phyloP scores from a whole-genome alignment of 2,797 vertebrate species.

The Chiloscyllium punctatum region DNA sequence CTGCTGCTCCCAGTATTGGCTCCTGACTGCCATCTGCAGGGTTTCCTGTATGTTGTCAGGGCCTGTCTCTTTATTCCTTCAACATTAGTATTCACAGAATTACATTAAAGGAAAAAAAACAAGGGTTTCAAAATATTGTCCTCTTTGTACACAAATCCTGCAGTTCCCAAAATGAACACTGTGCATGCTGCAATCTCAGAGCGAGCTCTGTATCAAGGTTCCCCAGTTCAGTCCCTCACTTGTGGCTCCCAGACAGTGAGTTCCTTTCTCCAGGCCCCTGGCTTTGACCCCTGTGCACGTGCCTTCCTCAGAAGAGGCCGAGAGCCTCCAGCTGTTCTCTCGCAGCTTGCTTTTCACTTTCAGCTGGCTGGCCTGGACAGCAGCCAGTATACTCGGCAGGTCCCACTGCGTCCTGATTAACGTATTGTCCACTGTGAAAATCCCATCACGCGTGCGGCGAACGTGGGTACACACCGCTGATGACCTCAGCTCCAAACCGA shows the following conservation, averaged over 20 bases:
- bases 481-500: slow-evolving; percentile 83
- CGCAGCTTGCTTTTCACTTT: slow-evolving; percentile 43
- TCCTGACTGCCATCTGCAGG: background rate
- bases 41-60: too few relatives aligned
- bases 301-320: background rate
- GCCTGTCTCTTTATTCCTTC: background rate
- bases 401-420: slow-evolving; percentile 74
- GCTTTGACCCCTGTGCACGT: background rate
- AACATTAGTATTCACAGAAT: background rate
- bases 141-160: background rate
- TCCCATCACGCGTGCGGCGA: slow-evolving; percentile 72
- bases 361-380: slow-evolving; percentile 52
- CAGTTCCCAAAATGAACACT: background rate
- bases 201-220: background rate
- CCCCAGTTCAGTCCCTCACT: background rate
- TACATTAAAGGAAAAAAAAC: background rate
- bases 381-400: slow-evolving; percentile 57
- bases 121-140: background rate
- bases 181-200: background rate
- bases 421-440: slow-evolving; percentile 69
- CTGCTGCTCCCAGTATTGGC: background rate
- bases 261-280: background rate
- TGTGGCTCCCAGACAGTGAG: background rate
- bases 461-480: slow-evolving; percentile 74
- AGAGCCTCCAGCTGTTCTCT: background rate